Evolutionary conservation across 2,888 invertebrate genomes (phyloP).

Genomic region (Zhuqinia jingwanae): DNA sequence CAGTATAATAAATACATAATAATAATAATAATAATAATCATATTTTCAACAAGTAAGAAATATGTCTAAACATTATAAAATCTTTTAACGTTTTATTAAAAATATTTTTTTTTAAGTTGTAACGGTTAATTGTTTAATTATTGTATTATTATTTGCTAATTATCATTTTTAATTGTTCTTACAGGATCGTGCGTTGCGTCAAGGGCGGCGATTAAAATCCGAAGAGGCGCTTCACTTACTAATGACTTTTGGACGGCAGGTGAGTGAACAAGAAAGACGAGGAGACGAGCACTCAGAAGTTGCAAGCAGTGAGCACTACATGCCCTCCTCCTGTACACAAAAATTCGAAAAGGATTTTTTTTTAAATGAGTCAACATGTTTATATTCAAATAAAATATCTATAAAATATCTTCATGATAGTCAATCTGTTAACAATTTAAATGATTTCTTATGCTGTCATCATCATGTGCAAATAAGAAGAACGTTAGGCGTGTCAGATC

Average conservation of each 20-base stretch:
- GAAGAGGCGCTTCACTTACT: constrained; percentile 83
- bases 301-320: constrained; percentile 85
- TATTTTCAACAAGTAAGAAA: too few species aligned
- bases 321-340: constrained; percentile 82
- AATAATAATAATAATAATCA: too few species aligned
- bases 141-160: neutral
- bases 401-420: too few species aligned
- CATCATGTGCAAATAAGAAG: too few species aligned
- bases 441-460: too few species aligned
- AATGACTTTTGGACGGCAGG: constrained; percentile 83
- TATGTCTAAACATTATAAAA: too few species aligned
- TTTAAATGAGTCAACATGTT: constrained; percentile 42
- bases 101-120: too few species aligned
- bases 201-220: constrained; percentile 84
- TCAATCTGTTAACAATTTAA: too few species aligned
- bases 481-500: too few species aligned
- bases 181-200: constrained; percentile 86
- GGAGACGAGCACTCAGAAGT: constrained; percentile 84
- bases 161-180: constrained; percentile 78
- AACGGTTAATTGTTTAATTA: too few species aligned
- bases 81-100: too few species aligned
- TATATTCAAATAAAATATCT: neutral
- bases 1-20: too few species aligned
- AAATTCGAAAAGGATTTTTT: constrained; percentile 14
- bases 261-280: constrained; percentile 84